phyloP scores from a whole-genome alignment of 2,797 vertebrate genomes.

The Tapera naevia region DNA sequence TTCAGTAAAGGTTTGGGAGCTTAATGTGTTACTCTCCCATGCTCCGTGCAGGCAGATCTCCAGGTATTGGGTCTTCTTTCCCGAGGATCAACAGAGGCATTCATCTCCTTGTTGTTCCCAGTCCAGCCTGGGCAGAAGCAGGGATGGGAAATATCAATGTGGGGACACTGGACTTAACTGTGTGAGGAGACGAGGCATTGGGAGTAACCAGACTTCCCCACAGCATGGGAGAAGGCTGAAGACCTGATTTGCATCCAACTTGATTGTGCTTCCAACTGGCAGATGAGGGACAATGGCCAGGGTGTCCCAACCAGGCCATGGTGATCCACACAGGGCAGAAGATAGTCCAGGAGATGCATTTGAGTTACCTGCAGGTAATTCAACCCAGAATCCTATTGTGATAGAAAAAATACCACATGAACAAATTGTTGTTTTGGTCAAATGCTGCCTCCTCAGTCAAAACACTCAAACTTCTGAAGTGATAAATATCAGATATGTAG shows the following conservation, averaged over 20 bases:
- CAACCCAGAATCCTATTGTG: accelerated
- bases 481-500: not conserved
- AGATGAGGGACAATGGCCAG: not conserved
- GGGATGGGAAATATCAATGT: not conserved
- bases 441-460: not conserved
- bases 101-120: accelerated
- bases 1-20: not conserved
- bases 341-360: not conserved
- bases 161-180: not conserved
- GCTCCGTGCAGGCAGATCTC: not conserved
- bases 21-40: not conserved
- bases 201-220: not conserved
- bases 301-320: not conserved
- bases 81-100: accelerated
- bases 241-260: not conserved
- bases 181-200: not conserved
- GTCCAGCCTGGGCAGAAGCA: not conserved
- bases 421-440: accelerated
- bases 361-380: not conserved
- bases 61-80: not conserved
- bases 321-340: not conserved
- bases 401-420: not conserved
- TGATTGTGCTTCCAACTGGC: not conserved
- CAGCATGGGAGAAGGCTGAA: not conserved
- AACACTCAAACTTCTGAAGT: not conserved